Conservation (phyloP, 2,888 invertebrate genomes). For the Lysandra coridon region DNA sequence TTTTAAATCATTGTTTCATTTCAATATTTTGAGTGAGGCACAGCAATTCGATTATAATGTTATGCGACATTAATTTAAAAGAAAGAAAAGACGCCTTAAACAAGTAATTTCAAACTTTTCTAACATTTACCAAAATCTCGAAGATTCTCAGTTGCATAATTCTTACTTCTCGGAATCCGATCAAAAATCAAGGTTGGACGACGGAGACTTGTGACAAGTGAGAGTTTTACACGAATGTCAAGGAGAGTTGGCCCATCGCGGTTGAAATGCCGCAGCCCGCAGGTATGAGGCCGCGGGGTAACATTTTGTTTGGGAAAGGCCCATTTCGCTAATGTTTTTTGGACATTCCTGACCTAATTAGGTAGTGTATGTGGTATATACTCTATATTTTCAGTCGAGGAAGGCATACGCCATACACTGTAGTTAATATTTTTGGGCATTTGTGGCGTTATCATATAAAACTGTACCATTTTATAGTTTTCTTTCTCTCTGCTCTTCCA, state of each 20-base stretch:
- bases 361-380: background rate
- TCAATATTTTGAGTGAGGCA: too few relatives aligned
- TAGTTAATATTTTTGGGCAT: too few relatives aligned
- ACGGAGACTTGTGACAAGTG: background rate
- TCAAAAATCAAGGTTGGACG: background rate
- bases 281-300: background rate
- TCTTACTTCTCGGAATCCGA: background rate
- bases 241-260: constrained; percentile 7
- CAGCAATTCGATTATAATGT: too few relatives aligned
- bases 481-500: too few relatives aligned
- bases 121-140: background rate
- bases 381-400: background rate
- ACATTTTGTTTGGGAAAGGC: background rate
- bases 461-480: too few relatives aligned
- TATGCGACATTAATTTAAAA: too few relatives aligned
- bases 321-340: background rate
- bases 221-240: constrained; percentile 15
- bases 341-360: background rate
- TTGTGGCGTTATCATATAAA: too few relatives aligned
- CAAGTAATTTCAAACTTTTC: too few relatives aligned
- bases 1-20: too few relatives aligned
- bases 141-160: background rate
- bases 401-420: background rate
- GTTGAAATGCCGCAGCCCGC: background rate
- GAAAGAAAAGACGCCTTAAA: too few relatives aligned